Percentiles rank a stretch among this genome's conserved stretches.
These are phyloP conservation scores for Sula dactylatra DNA, from an alignment of 2,113 vertebrate species.

Conservation along the genomic window DNA sequence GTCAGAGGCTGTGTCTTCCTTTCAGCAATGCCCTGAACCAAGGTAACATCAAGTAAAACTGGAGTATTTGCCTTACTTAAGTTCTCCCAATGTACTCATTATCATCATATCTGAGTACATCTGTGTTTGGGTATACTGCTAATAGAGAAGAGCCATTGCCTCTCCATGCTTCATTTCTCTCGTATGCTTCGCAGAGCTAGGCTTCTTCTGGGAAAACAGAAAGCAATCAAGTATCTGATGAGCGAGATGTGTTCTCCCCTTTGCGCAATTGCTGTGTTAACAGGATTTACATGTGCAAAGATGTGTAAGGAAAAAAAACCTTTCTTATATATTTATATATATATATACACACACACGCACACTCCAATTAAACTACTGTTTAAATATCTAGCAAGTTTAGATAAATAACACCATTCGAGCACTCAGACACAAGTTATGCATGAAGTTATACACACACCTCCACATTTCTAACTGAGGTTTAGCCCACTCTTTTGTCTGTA, in stretches of 20 bases:
- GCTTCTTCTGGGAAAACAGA: not conserved
- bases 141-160: not conserved
- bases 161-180: not conserved
- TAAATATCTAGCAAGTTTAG: not conserved
- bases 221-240: not conserved
- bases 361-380: no score
- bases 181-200: not conserved
- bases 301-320: not conserved
- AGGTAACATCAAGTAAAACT: not conserved
- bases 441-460: accelerated
- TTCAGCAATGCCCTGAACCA: not conserved
- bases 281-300: not conserved
- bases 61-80: not conserved
- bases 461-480: accelerated
- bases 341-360: not conserved
- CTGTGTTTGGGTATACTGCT: not conserved
- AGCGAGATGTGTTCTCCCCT: not conserved
- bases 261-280: not conserved
- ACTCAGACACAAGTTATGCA: not conserved
- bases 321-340: not conserved
- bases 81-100: not conserved
- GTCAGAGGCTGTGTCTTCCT: not conserved
- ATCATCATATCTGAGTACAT: not conserved
- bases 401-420: not conserved
- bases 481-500: not conserved